Conservation (phyloP, 2,113 vertebrate genomes). For the Tichodroma muraria region DNA sequence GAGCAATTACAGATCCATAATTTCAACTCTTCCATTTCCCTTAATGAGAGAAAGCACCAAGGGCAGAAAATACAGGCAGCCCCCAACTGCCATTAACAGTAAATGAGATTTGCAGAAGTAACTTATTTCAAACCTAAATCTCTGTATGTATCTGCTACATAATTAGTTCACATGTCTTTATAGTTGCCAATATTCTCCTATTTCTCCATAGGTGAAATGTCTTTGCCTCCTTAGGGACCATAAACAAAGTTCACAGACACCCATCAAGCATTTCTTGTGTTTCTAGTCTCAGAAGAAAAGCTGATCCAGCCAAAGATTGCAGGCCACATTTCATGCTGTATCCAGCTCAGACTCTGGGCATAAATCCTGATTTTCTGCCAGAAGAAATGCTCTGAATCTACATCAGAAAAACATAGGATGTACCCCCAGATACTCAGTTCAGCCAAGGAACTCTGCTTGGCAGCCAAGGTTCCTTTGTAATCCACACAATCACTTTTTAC, state of each 20-base stretch:
- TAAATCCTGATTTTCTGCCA: background rate
- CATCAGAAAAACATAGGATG: fast-evolving
- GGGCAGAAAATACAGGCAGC: background rate
- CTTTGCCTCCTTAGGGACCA: background rate
- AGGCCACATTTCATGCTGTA: fast-evolving
- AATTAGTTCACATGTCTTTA: background rate
- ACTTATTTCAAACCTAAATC: background rate
- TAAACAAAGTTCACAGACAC: background rate
- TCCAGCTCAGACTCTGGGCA: background rate
- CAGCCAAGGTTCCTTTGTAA: background rate
- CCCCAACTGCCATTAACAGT: background rate
- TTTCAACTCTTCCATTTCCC: background rate
- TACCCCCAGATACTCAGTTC: background rate
- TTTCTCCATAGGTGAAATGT: background rate
- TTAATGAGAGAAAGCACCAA: background rate
- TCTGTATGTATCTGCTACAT: background rate
- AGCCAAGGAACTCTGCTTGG: background rate
- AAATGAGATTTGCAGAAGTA: background rate
- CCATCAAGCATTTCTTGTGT: background rate
- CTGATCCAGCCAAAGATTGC: background rate
- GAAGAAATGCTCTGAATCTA: background rate
- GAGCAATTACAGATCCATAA: background rate
- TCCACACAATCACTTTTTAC: background rate
- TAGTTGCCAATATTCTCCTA: background rate
- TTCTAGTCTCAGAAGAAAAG: background rate